phyloP scores from a whole-genome alignment of 1,140 invertebrate species.

The Aradophagus sp. region DNA sequence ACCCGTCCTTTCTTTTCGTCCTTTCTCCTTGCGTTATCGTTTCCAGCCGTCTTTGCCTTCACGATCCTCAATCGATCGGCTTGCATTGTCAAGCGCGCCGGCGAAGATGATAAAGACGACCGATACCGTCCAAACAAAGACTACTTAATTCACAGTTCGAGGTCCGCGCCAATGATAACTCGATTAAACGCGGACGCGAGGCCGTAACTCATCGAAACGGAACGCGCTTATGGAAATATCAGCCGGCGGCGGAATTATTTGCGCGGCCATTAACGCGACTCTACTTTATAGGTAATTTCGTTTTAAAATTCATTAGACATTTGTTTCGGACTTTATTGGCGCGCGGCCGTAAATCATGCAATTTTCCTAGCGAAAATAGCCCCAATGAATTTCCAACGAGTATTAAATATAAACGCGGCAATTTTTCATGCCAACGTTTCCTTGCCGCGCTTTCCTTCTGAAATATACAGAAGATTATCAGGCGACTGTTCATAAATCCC shows the following conservation, averaged over 20 bases:
- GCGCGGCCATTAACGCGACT: slow-evolving; percentile 8
- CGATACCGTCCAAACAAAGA: no score
- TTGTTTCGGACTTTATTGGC: slow-evolving; percentile 26
- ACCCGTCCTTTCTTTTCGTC: no score
- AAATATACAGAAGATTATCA: slow-evolving; percentile 19
- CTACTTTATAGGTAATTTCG: slow-evolving; percentile 24
- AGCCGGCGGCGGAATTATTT: not conserved
- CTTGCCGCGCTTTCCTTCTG: slow-evolving; percentile 5
- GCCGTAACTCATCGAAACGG: slow-evolving; percentile 14
- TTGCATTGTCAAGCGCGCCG: no score
- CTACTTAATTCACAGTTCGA: no score
- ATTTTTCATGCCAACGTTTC: slow-evolving; percentile 18
- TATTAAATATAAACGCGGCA: slow-evolving; percentile 17
- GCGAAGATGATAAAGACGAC: no score
- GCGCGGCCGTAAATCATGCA: slow-evolving; percentile 25
- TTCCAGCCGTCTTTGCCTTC: no score
- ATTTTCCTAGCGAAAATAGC: slow-evolving; percentile 22
- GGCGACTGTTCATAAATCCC: slow-evolving; percentile 18
- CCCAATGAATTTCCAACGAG: slow-evolving; percentile 21
- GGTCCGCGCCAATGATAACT: no score
- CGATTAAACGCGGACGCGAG: no score
- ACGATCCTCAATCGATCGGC: no score
- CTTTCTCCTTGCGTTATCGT: no score
- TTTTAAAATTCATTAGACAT: slow-evolving; percentile 19
- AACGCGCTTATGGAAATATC: no score